phyloP scores from a whole-genome alignment of 2,797 vertebrate species.

The Helarctos malayanus region DNA sequence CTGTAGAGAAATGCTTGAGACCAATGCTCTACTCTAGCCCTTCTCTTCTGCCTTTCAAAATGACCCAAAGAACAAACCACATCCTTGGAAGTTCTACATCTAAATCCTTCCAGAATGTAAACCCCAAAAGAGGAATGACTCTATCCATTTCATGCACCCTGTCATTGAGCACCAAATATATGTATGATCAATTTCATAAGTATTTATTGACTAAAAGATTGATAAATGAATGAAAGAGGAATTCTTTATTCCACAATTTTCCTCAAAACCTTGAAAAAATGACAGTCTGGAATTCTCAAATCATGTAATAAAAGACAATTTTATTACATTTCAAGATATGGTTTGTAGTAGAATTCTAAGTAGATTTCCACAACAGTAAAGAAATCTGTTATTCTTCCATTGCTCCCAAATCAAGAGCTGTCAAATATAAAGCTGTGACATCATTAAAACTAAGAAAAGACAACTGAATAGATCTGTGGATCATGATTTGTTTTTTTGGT shows the following conservation, averaged over 20 bases:
- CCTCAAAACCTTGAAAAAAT: conserved; percentile 50
- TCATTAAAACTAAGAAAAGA: conserved; percentile 42
- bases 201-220: background rate
- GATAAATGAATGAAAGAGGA: background rate
- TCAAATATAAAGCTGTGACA: conserved; percentile 13
- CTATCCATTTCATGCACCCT: background rate
- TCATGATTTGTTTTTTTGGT: background rate
- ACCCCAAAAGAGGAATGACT: background rate
- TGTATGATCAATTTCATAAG: background rate
- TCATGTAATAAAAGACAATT: background rate
- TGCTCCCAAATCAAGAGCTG: background rate
- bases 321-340: background rate
- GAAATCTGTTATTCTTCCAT: background rate
- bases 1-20: conserved; percentile 1
- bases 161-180: background rate
- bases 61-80: conserved; percentile 39
- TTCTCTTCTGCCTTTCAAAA: background rate
- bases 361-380: conserved; percentile 4
- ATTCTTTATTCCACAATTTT: background rate
- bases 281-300: background rate
- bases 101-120: conserved; percentile 37
- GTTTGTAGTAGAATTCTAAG: conserved; percentile 45
- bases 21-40: background rate
- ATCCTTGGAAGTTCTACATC: background rate
- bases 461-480: conserved; percentile 44